These are phyloP conservation scores for Diabrotica virgifera DNA, from an alignment of 1,140 invertebrate genomes.

Conservation along the genomic window DNA sequence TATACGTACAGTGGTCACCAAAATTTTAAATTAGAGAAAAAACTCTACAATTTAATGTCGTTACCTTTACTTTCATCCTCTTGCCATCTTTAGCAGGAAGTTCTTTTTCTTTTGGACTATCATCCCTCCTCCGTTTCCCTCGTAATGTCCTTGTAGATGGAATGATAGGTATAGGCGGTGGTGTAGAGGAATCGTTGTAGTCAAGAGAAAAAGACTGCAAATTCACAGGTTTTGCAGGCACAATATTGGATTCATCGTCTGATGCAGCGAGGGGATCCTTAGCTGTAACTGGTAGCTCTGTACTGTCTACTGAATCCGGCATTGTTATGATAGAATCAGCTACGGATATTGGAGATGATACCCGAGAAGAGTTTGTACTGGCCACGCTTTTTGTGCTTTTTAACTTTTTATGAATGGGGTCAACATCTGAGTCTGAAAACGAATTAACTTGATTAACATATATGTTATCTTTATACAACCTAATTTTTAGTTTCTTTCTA, in stretches of 20 bases:
- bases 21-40: too few species aligned
- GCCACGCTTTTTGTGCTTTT: background rate
- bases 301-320: slow-evolving; percentile 12
- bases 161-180: slow-evolving; percentile 19
- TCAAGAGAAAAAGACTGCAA: slow-evolving; percentile 29
- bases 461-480: too few species aligned
- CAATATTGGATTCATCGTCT: slow-evolving; percentile 21
- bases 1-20: too few species aligned
- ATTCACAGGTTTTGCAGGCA: slow-evolving; percentile 8
- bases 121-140: slow-evolving; percentile 29
- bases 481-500: too few species aligned
- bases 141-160: slow-evolving; percentile 26
- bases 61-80: slow-evolving; percentile 48
- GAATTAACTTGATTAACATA: too few species aligned
- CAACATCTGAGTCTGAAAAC: background rate
- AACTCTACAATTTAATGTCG: too few species aligned
- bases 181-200: slow-evolving; percentile 47
- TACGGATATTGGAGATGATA: slow-evolving; percentile 7
- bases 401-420: background rate
- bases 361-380: slow-evolving; percentile 8
- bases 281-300: slow-evolving; percentile 10
- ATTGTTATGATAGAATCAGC: slow-evolving; percentile 11
- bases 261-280: slow-evolving; percentile 30
- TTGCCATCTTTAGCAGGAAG: slow-evolving; percentile 46
- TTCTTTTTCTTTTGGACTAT: slow-evolving; percentile 22